A percentile compares a stretch with the other conserved stretches of the same genome.
phyloP scores from a whole-genome alignment of 2,888 invertebrate genomes.

The Abrostola tripartita region DNA sequence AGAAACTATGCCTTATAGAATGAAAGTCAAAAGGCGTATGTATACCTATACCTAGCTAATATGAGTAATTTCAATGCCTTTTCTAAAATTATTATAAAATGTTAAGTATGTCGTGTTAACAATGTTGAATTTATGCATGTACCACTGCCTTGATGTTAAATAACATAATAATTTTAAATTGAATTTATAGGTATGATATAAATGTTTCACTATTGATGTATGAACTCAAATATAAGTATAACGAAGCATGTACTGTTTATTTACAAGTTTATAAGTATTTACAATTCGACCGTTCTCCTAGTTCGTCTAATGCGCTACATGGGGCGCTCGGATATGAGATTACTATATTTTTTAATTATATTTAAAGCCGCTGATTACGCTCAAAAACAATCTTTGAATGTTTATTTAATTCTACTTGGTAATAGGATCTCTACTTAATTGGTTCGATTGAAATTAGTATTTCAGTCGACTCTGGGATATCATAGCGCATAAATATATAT shows the following conservation, averaged over 20 bases:
- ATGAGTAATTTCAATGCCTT: constrained; percentile 59
- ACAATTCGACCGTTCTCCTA: constrained; percentile 26
- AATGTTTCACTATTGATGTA: constrained; percentile 69
- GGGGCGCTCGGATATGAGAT: constrained; percentile 29
- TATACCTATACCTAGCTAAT: constrained; percentile 30
- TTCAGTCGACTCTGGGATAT: constrained; percentile 21
- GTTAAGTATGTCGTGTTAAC: constrained; percentile 65
- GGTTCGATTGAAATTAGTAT: constrained; percentile 28
- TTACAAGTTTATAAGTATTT: constrained; percentile 54
- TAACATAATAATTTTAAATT: constrained; percentile 69
- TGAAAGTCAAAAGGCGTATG: constrained; percentile 42
- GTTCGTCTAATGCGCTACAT: constrained; percentile 8
- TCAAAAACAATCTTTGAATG: constrained; percentile 52
- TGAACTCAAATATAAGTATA: constrained; percentile 64
- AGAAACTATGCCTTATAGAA: constrained; percentile 59
- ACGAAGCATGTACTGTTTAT: constrained; percentile 54
- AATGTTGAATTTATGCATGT: constrained; percentile 73
- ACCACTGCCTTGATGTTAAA: constrained; percentile 83
- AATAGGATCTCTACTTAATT: constrained; percentile 36
- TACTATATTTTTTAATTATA: constrained; percentile 54
- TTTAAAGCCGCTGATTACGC: constrained; percentile 60
- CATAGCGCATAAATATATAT: constrained; percentile 15
- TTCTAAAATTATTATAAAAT: constrained; percentile 64
- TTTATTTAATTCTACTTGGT: constrained; percentile 45
- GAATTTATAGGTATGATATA: constrained; percentile 70